Evolutionary conservation across 1,140 invertebrate species (phyloP), one percentile per base, ranked within the genome.

Genomic region (Arion vulgaris): DNA sequence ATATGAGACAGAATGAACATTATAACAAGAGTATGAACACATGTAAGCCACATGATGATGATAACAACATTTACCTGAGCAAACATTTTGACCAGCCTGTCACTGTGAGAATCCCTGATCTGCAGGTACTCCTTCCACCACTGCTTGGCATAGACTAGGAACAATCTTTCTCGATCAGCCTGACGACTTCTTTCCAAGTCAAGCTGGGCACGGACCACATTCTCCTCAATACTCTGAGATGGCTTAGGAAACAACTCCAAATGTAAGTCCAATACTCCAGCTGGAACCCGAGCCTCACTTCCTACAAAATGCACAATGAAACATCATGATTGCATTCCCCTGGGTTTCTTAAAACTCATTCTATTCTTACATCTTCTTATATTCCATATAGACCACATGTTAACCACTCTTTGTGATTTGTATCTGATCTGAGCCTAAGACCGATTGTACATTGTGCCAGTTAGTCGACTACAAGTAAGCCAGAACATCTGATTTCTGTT

Each of bases 51-150:
- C 41, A 45, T 45, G 41, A 45, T 7, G 41, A 45, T 45, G 41
- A 45, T 15, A 15, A 45, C 53, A 66, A 28, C 49, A 51, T 81
- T 53, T 85, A 92, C 91, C 88, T 92, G 92, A 75, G 92, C 92
- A 91, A 93, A 93, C 83, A 93, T 91, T 85, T 93, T 93, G 13
- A 93, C 92, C 28, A 91, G 87, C 80, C 93, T 87, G 32, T 91
- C 87, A 53, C 88, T 87, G 82, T 93, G 90, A 28, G 87, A 84
- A 4, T 88, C 87, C 80, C 92, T 83, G 32, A 93, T 93, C 80
- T 92, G 88, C 0, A 92, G 83, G 78, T 90, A 93, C 73, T 93
- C 93, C 81, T 91, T 91, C 93, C 92, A 93, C 93, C 93, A 93
- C 79, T 93, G 90, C 75, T 93, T 93, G 32, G 92, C 90, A 85